Evolutionary conservation across 2,797 vertebrate species (phyloP).

Genomic region (Myioborus miniatus): DNA sequence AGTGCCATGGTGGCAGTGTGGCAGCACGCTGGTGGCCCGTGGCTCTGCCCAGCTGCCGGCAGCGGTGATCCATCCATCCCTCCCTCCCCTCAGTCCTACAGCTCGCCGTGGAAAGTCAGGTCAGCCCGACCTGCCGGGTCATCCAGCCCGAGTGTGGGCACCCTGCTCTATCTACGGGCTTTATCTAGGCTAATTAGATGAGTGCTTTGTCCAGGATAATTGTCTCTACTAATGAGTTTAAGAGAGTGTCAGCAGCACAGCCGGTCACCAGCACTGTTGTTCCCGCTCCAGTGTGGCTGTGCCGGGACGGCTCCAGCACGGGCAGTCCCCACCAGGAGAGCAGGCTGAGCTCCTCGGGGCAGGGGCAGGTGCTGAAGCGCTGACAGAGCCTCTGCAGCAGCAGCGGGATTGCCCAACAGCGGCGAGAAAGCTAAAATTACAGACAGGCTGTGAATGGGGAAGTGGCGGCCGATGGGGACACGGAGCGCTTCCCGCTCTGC

Average conservation of each 20-base stretch:
- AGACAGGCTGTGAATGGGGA: neutral
- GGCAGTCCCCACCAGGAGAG: neutral
- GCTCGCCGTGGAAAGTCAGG: neutral
- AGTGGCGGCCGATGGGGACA: neutral
- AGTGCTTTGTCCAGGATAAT: neutral
- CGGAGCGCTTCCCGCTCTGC: neutral
- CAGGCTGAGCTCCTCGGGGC: neutral
- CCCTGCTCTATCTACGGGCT: neutral
- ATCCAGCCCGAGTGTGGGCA: neutral
- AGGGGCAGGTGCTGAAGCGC: neutral
- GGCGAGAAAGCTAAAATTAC: neutral
- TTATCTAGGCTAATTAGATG: slow-evolving; percentile 46
- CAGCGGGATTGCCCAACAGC: neutral
- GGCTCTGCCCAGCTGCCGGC: neutral
- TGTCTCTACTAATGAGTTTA: slow-evolving; percentile 27
- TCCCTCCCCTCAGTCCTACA: neutral
- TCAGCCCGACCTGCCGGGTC: neutral
- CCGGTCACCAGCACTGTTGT: rapidly evolving
- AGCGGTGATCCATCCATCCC: neutral
- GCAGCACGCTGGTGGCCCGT: rapidly evolving
- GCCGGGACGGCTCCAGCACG: rapidly evolving
- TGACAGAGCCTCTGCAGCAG: neutral
- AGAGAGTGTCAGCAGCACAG: neutral
- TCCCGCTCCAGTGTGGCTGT: rapidly evolving
- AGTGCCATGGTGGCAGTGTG: neutral